Evolutionary conservation across 2,888 invertebrate species (phyloP).

Genomic region (Busseola fusca): DNA sequence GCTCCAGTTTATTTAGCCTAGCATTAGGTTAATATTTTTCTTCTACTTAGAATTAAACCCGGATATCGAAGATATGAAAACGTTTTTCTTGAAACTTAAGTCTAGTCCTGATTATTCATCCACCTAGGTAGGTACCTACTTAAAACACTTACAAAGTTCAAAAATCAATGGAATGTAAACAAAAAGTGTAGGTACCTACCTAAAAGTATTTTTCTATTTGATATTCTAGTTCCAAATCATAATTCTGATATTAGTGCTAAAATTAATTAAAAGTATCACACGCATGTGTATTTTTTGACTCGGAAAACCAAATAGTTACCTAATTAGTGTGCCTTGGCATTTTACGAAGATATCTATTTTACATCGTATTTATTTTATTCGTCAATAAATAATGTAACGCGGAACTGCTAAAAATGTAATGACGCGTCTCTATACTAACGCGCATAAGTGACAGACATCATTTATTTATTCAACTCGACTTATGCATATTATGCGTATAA

Average conservation of each 20-base stretch:
- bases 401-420: slow-evolving; percentile 51
- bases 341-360: slow-evolving; percentile 38
- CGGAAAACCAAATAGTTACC: slow-evolving; percentile 29
- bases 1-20: not conserved
- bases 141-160: slow-evolving; percentile 4
- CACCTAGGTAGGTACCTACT: not conserved
- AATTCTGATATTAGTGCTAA: not conserved
- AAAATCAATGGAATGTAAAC: not conserved
- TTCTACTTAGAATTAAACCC: slow-evolving; percentile 5
- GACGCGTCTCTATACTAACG: slow-evolving; percentile 41
- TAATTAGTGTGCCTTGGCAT: slow-evolving; percentile 55
- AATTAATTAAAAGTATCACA: slow-evolving; percentile 7
- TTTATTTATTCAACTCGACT: slow-evolving; percentile 37
- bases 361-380: slow-evolving; percentile 40
- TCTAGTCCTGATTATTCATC: slow-evolving; percentile 5
- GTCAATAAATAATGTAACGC: slow-evolving; percentile 47
- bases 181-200: not conserved
- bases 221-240: not conserved
- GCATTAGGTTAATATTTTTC: not conserved
- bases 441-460: slow-evolving; percentile 42
- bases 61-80: slow-evolving; percentile 14
- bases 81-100: slow-evolving; percentile 10
- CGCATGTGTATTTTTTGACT: slow-evolving; percentile 14
- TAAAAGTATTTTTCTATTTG: not conserved
- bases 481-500: slow-evolving; percentile 47